These are phyloP conservation scores for Tachyglossus aculeatus DNA, from an alignment of 2,797 vertebrate species.

Conservation along the genomic window DNA sequence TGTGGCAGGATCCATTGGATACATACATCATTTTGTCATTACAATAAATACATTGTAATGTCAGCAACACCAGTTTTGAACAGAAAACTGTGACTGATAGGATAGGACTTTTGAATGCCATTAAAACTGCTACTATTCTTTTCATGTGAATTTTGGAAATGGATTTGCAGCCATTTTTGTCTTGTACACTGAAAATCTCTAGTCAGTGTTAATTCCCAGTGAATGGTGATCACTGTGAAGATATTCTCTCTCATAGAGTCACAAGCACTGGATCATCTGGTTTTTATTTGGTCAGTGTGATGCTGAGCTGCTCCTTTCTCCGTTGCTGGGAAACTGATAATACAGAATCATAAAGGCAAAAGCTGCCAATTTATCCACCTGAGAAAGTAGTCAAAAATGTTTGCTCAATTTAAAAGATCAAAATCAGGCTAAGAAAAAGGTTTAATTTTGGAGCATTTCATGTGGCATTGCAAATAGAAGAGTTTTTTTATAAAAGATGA, in stretches of 20 bases:
- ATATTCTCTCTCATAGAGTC: too few species aligned
- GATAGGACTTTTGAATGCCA: too few species aligned
- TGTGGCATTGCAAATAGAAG: slow-evolving; percentile 10
- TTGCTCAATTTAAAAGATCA: neutral
- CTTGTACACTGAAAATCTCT: slow-evolving; percentile 25
- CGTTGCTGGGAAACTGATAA: slow-evolving; percentile 13
- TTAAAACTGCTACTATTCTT: neutral
- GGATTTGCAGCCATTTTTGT: neutral
- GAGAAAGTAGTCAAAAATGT: slow-evolving; percentile 17
- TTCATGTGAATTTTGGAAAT: slow-evolving; percentile 18
- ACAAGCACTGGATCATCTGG: neutral
- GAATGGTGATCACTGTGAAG: too few species aligned
- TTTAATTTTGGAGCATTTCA: slow-evolving; percentile 17
- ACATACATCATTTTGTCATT: too few species aligned
- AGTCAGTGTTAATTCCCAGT: neutral
- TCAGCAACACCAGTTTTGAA: slow-evolving; percentile 57
- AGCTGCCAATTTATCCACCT: slow-evolving; percentile 1
- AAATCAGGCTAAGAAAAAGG: neutral
- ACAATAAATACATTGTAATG: slow-evolving; percentile 61
- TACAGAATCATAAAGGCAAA: slow-evolving; percentile 29
- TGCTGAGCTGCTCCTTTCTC: neutral
- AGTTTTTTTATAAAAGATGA: too few species aligned
- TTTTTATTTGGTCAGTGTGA: neutral
- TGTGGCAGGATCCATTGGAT: too few species aligned
- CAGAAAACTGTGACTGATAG: slow-evolving; percentile 44